A percentile compares a stretch with the other conserved stretches of the same genome.
Conservation (phyloP, 1,140 invertebrate species). For the Cecropterus lyciades region DNA sequence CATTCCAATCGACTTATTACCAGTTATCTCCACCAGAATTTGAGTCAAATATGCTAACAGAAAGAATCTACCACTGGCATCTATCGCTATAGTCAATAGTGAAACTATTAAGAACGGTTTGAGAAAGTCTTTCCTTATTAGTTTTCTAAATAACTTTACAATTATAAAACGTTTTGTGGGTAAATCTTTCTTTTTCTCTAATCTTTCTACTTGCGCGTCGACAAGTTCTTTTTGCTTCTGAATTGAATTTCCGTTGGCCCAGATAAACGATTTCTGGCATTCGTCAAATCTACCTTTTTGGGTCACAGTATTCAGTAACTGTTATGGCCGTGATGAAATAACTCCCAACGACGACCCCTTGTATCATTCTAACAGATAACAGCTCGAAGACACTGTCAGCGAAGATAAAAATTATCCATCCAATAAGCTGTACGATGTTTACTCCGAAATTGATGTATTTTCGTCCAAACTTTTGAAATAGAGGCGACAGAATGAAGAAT, state of each 20-base stretch:
- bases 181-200: slow-evolving; percentile 10
- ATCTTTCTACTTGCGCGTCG: slow-evolving; percentile 34
- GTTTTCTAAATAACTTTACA: slow-evolving; percentile 9
- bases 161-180: neutral
- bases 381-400: neutral
- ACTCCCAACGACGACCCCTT: slow-evolving; percentile 8
- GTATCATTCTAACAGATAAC: slow-evolving; percentile 4
- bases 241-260: slow-evolving; percentile 41
- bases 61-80: slow-evolving; percentile 52
- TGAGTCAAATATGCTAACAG: slow-evolving; percentile 51
- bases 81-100: slow-evolving; percentile 46
- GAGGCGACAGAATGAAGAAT: slow-evolving; percentile 46
- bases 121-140: slow-evolving; percentile 44
- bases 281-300: slow-evolving; percentile 47
- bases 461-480: slow-evolving; percentile 50
- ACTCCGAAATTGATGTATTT: slow-evolving; percentile 38
- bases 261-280: slow-evolving; percentile 41
- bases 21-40: slow-evolving; percentile 51
- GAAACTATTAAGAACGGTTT: slow-evolving; percentile 51
- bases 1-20: slow-evolving; percentile 43
- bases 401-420: slow-evolving; percentile 36
- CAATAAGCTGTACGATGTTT: slow-evolving; percentile 30
- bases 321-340: slow-evolving; percentile 22
- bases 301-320: slow-evolving; percentile 28
- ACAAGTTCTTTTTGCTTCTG: slow-evolving; percentile 42